A percentile compares a stretch with the other conserved stretches of the same genome.
Conservation (phyloP, 2,888 invertebrate species). For the Steinernema hermaphroditum region DNA sequence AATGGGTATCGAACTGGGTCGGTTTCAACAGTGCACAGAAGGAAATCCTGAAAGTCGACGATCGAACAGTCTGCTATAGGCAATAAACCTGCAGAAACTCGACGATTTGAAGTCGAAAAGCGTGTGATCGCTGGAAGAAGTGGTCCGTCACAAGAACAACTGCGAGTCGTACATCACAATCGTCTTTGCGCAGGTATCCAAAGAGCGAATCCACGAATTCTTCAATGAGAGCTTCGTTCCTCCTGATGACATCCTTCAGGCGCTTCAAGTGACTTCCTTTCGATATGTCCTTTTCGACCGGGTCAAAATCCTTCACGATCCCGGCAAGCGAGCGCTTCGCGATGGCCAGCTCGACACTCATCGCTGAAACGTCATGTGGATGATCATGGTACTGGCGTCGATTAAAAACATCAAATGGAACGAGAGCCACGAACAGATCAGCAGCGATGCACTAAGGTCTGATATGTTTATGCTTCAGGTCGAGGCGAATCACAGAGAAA, state of each 20-base stretch:
- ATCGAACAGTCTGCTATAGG: neutral
- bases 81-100: slow-evolving; percentile 46
- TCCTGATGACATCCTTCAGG: slow-evolving; percentile 38
- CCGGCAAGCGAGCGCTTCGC: slow-evolving; percentile 8
- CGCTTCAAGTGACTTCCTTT: slow-evolving; percentile 39
- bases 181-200: slow-evolving; percentile 36
- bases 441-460: too few relatives aligned
- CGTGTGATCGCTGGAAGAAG: slow-evolving; percentile 52
- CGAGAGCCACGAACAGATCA: too few relatives aligned
- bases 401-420: slow-evolving; percentile 8
- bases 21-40: slow-evolving; percentile 51
- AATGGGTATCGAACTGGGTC: slow-evolving; percentile 54
- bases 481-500: neutral
- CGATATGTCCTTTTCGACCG: slow-evolving; percentile 38
- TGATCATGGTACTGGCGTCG: too few relatives aligned
- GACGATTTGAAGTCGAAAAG: slow-evolving; percentile 49
- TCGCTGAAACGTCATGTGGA: neutral
- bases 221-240: slow-evolving; percentile 36
- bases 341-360: neutral
- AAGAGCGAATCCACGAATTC: slow-evolving; percentile 44
- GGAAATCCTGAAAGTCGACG: slow-evolving; percentile 50
- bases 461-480: slow-evolving; percentile 2
- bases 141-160: slow-evolving; percentile 50
- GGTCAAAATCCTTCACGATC: slow-evolving; percentile 41
- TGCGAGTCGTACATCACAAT: slow-evolving; percentile 45